Base-by-base conservation (phyloP, 2,888 invertebrate species). In the Hyppa rectilinea region DNA sequence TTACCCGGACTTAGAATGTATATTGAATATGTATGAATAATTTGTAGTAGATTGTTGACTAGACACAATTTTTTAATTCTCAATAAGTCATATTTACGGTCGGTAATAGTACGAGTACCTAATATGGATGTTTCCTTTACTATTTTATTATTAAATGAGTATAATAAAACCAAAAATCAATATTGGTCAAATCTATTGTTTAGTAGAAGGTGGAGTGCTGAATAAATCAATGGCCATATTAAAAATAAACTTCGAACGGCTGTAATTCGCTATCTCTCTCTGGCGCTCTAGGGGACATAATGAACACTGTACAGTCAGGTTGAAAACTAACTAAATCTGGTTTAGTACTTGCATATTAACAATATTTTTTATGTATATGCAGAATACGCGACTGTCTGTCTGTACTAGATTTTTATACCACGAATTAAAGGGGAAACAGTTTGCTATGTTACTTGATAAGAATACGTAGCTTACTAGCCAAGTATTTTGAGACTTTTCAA, bases 231-330 rank as follows among this genome's bases (percentile, higher is more conserved):
- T n/a, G 9, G 14, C 29, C n/a, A 9, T 29, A 14, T 14, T 14
- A 5, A n/a, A 59, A 29, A 58, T 29, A 49, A 47, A n/a, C 14
- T 29, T n/a, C 9, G 50, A 14, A 14, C n/a, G n/a, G n/a, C 5
- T 29, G 14, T 14, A 26, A 26, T n/a, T 2, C 29, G 29, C 59
- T 52, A n/a, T 29, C 59, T 59, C 52, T n/a, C 29, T 59, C 29
- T 50, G 29, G 14, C 58, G 29, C n/a, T 29, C 52, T n/a, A n/a
- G 59, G 3, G 29, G 9, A 4, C n/a, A 49, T 14, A 7, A 26
- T 26, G 17, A 5, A 20, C 12, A 47, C 20, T 14, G 58, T 59
- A 59, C 59, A 59, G 52, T 59, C 52, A n/a, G n/a, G 14, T 52
- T n/a, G 29, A 59, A 50, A 59, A 14, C n/a, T 9, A 50, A 14